A percentile compares a stretch with the other conserved stretches of the same genome.
Conservation (phyloP, 2,113 vertebrate species). For the Machaerirhynchus nigripectus region DNA sequence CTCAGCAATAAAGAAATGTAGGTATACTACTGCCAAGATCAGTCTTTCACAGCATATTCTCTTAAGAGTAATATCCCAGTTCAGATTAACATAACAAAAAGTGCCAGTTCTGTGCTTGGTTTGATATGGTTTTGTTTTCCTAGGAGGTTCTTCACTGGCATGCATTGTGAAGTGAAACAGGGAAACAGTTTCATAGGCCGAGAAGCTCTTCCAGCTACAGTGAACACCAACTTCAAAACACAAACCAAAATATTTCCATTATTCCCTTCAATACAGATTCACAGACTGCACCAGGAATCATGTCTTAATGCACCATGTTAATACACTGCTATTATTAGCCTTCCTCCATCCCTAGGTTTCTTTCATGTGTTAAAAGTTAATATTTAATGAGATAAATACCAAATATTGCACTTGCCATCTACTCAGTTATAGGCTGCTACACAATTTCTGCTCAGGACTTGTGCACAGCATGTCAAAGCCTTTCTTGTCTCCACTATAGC, state of each 20-base stretch:
- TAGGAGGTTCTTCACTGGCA: background rate
- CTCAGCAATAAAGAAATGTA: background rate
- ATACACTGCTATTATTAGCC: background rate
- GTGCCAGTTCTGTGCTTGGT: background rate
- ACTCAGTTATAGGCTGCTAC: background rate
- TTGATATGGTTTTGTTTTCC: background rate
- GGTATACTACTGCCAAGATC: background rate
- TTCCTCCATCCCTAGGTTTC: background rate
- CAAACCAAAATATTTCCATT: background rate
- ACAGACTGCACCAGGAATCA: background rate
- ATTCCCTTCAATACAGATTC: background rate
- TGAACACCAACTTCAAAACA: background rate
- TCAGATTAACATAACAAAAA: background rate
- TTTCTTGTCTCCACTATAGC: background rate
- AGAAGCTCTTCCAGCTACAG: background rate
- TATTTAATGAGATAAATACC: background rate
- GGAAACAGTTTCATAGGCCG: fast-evolving
- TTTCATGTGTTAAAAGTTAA: background rate
- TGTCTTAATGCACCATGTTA: background rate
- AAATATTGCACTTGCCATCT: background rate
- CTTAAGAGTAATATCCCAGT: background rate
- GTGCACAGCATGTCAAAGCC: background rate
- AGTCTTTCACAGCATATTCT: background rate
- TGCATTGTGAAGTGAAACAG: fast-evolving
- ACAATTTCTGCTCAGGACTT: background rate